These are phyloP conservation scores for Palloptera scutellata DNA, from an alignment of 2,888 invertebrate genomes.

Conservation along the genomic window DNA sequence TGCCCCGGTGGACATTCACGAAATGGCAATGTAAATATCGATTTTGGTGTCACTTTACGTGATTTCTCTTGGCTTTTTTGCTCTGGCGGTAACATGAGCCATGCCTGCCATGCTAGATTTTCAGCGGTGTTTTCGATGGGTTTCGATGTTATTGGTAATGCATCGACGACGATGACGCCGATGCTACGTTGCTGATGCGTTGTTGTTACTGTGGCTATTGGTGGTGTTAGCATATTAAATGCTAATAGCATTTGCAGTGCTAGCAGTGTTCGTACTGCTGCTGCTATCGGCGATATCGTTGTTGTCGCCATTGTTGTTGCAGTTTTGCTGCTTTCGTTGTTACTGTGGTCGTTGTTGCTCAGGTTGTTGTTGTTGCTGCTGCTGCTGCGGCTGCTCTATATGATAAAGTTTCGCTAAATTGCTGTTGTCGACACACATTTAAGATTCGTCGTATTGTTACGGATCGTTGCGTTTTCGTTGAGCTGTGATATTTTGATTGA, in stretches of 20 bases:
- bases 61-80: constrained; percentile 56
- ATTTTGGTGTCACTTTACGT: constrained; percentile 63
- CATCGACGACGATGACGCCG: constrained; percentile 22
- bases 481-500: not conserved
- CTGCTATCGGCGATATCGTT: not conserved
- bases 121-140: constrained; percentile 63
- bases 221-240: constrained; percentile 34
- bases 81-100: constrained; percentile 58
- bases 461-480: not conserved
- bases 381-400: not conserved
- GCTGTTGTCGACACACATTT: not conserved
- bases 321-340: not conserved
- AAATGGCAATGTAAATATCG: constrained; percentile 62
- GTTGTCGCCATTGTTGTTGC: not conserved
- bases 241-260: constrained; percentile 22
- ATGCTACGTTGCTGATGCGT: too few species aligned
- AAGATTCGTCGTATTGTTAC: not conserved
- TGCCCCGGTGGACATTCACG: constrained; percentile 59
- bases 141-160: constrained; percentile 63
- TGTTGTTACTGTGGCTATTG: constrained; percentile 19
- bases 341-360: not conserved
- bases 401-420: constrained; percentile 4
- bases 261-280: not conserved
- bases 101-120: constrained; percentile 62
- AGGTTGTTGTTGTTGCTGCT: not conserved